Conservation (phyloP, 2,888 invertebrate species). For the Lasioglossum oenotherae region DNA sequence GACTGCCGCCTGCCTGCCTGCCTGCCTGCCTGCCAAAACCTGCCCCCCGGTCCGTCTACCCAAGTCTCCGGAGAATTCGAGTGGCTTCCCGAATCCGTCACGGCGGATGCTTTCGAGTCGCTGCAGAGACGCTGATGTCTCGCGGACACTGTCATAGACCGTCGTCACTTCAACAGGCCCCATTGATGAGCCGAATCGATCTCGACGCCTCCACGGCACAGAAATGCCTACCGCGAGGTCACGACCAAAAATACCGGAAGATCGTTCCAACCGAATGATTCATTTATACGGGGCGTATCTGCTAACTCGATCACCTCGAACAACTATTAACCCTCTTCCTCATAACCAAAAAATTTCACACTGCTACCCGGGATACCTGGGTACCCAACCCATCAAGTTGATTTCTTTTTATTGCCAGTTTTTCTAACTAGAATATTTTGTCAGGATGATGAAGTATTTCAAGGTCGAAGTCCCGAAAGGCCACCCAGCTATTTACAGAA, state of each 20-base stretch:
- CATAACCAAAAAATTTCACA: neutral
- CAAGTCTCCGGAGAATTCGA: slow-evolving; percentile 62
- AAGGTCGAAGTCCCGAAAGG: neutral
- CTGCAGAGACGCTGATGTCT: neutral
- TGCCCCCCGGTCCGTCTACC: slow-evolving; percentile 63
- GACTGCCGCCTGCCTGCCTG: slow-evolving; percentile 20
- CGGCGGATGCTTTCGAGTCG: slow-evolving; percentile 37
- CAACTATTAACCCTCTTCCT: neutral
- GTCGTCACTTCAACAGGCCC: slow-evolving; percentile 12
- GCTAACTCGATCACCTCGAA: neutral
- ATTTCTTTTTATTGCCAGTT: neutral
- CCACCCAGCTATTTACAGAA: neutral
- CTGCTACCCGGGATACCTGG: neutral
- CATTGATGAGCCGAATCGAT: slow-evolving; percentile 29
- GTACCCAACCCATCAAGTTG: neutral
- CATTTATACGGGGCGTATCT: neutral
- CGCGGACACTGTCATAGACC: slow-evolving; percentile 16
- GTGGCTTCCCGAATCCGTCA: slow-evolving; percentile 44
- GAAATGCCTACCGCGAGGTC: neutral
- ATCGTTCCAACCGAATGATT: neutral
- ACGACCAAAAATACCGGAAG: neutral
- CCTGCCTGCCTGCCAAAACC: slow-evolving; percentile 65
- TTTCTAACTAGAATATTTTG: neutral
- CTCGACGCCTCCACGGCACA: neutral
- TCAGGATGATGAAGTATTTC: neutral